phyloP scores from a whole-genome alignment of 1,140 invertebrate genomes.

The Nasonia longicornis region DNA sequence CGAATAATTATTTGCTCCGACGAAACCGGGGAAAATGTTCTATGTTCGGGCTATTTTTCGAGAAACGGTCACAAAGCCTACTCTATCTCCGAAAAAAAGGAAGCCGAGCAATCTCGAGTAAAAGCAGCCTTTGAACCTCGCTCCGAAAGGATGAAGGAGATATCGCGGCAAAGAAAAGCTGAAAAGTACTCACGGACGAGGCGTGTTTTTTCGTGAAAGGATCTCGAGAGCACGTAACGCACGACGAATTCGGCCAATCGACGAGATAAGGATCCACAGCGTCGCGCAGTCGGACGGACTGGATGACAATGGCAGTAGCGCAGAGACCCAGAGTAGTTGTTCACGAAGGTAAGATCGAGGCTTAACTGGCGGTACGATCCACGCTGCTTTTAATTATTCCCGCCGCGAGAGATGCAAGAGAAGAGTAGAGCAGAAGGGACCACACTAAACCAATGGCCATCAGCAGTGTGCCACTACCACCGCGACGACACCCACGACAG shows the following conservation, averaged over 20 bases:
- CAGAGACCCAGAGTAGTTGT: slow-evolving; percentile 10
- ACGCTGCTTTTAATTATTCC: slow-evolving; percentile 47
- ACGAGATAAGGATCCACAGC: neutral
- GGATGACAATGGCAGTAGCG: neutral
- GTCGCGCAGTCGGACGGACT: neutral
- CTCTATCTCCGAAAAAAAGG: too few relatives aligned
- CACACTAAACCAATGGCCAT: slow-evolving; percentile 9
- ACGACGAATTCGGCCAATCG: neutral
- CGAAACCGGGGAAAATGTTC: too few relatives aligned
- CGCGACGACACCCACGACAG: slow-evolving; percentile 20
- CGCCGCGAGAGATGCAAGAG: slow-evolving; percentile 25
- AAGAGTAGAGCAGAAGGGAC: slow-evolving; percentile 28
- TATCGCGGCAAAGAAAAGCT: slow-evolving; percentile 1
- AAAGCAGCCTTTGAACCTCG: neutral
- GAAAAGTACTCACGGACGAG: slow-evolving; percentile 14
- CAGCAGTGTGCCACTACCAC: slow-evolving; percentile 20
- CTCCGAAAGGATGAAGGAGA: neutral
- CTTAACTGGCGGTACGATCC: slow-evolving; percentile 45
- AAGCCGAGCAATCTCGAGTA: too few relatives aligned
- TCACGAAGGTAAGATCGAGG: slow-evolving; percentile 43
- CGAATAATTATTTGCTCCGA: too few relatives aligned
- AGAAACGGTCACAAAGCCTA: too few relatives aligned
- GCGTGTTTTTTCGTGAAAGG: neutral
- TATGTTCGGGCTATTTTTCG: too few relatives aligned
- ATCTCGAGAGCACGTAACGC: neutral